phyloP scores from a whole-genome alignment of 2,113 vertebrate species.

The Pavo muticus region DNA sequence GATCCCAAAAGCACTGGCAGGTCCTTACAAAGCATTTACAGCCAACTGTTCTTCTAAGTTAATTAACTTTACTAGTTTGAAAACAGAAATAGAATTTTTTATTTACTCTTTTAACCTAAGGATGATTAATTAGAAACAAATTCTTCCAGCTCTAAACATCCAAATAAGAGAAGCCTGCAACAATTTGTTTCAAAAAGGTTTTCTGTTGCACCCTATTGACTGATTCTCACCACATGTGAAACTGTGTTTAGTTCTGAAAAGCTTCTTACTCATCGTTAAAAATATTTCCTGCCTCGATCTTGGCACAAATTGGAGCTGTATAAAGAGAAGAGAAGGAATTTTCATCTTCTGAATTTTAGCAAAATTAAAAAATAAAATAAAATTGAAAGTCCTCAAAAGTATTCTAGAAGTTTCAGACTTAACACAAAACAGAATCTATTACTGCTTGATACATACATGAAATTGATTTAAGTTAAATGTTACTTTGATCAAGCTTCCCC shows the following conservation, averaged over 20 bases:
- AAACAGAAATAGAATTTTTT: neutral
- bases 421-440: neutral
- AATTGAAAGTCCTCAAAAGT: neutral
- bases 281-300: neutral
- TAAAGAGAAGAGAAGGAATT: neutral
- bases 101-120: neutral
- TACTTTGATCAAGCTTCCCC: neutral
- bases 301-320: neutral
- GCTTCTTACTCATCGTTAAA: neutral
- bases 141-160: neutral
- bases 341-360: neutral
- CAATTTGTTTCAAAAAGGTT: neutral
- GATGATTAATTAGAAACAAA: neutral
- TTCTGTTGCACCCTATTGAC: neutral
- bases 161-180: neutral
- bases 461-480: neutral
- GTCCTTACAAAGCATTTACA: neutral
- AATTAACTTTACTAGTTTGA: slow-evolving; percentile 3
- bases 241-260: neutral
- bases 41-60: neutral
- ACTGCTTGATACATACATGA: neutral
- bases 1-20: neutral
- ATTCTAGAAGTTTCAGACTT: neutral
- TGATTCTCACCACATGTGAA: neutral
- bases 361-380: neutral